phyloP scores from a whole-genome alignment of 2,797 vertebrate genomes.

The Spinibarbus caldwelli region DNA sequence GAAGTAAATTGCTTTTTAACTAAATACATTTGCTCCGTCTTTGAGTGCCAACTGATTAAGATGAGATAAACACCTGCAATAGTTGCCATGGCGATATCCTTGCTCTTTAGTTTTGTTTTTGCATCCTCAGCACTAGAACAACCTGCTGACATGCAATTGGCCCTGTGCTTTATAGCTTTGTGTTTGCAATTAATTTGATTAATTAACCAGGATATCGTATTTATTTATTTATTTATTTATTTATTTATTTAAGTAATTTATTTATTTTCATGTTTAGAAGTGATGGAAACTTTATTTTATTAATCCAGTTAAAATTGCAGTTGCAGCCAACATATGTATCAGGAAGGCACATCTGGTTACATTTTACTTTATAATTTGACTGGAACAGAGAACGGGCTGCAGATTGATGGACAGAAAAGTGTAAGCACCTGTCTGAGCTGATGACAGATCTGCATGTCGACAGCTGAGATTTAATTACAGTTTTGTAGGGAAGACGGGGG shows the following conservation, averaged over 20 bases:
- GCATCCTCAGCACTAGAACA: background rate
- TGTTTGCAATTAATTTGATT: background rate
- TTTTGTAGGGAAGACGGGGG: background rate
- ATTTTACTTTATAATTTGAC: background rate
- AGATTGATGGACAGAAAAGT: background rate
- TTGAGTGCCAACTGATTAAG: background rate
- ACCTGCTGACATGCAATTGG: background rate
- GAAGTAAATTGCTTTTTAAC: slow-evolving; percentile 11
- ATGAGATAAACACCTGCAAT: slow-evolving; percentile 28
- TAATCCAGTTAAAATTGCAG: background rate
- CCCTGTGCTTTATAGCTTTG: background rate
- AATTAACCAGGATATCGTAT: background rate
- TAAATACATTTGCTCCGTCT: background rate
- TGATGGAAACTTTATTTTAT: background rate
- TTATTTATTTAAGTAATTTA: background rate
- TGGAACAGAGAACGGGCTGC: background rate
- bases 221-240: background rate
- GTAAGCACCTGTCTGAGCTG: background rate
- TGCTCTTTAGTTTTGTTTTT: background rate
- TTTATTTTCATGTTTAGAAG: background rate
- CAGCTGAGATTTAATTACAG: background rate
- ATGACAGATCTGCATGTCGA: background rate
- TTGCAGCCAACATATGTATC: background rate
- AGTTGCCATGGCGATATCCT: slow-evolving; percentile 27
- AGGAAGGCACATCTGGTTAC: background rate